Percentiles rank a stretch among this genome's conserved stretches.
Conservation (phyloP, 2,113 vertebrate species). For the Mus spicilegus region DNA sequence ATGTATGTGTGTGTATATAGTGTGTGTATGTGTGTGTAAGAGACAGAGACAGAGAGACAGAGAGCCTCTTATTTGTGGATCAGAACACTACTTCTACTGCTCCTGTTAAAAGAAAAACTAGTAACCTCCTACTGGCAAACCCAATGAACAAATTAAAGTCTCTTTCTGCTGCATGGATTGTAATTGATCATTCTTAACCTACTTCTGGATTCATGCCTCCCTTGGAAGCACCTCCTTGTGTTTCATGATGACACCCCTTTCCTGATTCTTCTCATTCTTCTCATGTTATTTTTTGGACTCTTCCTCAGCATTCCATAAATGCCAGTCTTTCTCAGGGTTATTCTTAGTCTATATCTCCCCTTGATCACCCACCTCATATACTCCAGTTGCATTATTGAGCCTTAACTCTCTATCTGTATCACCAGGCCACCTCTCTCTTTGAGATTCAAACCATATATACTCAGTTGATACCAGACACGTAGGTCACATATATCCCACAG, state of each 20-base stretch:
- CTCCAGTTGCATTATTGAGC: not conserved
- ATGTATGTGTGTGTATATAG: not conserved
- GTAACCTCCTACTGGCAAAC: conserved; percentile 4
- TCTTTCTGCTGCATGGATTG: not conserved
- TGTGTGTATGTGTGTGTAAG: not conserved
- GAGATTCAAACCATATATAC: not conserved
- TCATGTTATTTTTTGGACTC: not conserved
- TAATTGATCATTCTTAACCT: not conserved
- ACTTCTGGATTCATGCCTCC: not conserved
- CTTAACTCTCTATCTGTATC: not conserved
- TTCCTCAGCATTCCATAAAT: conserved; percentile 9
- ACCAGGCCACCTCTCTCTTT: not conserved
- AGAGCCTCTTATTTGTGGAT: not conserved
- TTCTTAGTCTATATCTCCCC: not conserved
- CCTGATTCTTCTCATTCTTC: conserved; percentile 44
- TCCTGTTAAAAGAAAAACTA: conserved; percentile 26
- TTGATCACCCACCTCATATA: not conserved
- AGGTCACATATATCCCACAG: not conserved
- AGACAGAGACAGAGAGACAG: not conserved
- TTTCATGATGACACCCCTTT: not conserved
- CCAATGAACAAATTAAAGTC: not conserved
- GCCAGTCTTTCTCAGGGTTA: conserved; percentile 4
- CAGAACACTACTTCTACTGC: conserved; percentile 3
- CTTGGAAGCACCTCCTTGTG: conserved; percentile 6
- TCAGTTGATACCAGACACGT: not conserved